These are phyloP conservation scores for Puffinus mauretanicus DNA, from an alignment of 2,113 vertebrate genomes.

Conservation along the genomic window DNA sequence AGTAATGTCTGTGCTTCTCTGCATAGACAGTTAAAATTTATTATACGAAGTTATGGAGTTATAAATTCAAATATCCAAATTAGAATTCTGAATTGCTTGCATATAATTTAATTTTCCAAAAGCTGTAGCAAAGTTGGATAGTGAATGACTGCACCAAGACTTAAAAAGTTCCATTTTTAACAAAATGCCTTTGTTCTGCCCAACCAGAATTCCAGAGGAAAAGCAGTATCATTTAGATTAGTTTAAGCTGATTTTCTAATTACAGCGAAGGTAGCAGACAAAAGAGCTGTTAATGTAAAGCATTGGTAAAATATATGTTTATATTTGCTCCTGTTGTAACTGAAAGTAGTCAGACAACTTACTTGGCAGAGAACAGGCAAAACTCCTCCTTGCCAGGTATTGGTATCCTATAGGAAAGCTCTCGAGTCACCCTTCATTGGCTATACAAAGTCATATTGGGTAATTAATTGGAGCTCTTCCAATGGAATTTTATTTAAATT, in stretches of 20 bases:
- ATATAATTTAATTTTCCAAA: not conserved
- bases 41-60: not conserved
- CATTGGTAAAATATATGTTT: not conserved
- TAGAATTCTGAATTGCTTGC: not conserved
- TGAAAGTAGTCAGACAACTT: not conserved
- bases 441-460: not conserved
- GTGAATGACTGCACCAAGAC: not conserved
- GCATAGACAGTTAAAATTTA: not conserved
- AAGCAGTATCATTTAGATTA: not conserved
- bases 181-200: not conserved
- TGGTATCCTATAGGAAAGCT: not conserved
- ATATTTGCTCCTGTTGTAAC: not conserved
- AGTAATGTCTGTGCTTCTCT: not conserved
- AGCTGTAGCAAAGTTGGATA: not conserved
- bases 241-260: not conserved
- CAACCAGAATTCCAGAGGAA: not conserved
- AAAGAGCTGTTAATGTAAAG: not conserved
- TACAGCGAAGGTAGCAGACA: not conserved
- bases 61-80: not conserved
- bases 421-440: not conserved
- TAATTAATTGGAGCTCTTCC: not conserved
- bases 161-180: not conserved
- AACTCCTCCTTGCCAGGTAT: not conserved
- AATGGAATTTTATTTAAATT: not conserved
- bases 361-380: not conserved